phyloP scores from a whole-genome alignment of 2,113 vertebrate genomes.

The Syrrhaptes paradoxus region DNA sequence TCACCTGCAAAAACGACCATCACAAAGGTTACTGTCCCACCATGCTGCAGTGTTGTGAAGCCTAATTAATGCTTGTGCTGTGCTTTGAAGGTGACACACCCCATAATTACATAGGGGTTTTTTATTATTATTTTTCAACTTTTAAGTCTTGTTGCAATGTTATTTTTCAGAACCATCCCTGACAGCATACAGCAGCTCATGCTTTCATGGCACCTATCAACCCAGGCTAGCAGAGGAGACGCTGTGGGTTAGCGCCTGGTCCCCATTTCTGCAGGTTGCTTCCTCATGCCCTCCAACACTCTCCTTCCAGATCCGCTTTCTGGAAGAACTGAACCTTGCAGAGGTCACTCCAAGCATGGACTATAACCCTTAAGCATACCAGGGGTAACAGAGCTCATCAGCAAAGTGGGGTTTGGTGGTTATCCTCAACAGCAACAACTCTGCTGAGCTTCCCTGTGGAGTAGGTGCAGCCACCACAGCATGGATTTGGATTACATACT shows the following conservation, averaged over 20 bases:
- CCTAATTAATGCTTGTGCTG: neutral
- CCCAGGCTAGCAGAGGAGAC: neutral
- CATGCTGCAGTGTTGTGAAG: fast-evolving
- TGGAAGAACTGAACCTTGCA: neutral
- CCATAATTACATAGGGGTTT: neutral
- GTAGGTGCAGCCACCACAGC: fast-evolving
- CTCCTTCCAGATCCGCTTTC: neutral
- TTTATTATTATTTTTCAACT: neutral
- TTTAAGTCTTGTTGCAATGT: neutral
- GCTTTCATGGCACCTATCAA: neutral
- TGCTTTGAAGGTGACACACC: neutral
- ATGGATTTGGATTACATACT: fast-evolving
- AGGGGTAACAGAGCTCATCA: fast-evolving
- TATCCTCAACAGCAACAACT: fast-evolving
- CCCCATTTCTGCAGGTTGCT: neutral
- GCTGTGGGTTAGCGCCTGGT: neutral
- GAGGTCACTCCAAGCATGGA: neutral
- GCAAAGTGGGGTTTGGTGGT: neutral
- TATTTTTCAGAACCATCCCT: neutral
- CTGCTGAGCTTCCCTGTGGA: fast-evolving
- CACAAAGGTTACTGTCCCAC: neutral
- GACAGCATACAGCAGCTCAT: fast-evolving
- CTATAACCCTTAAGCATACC: fast-evolving
- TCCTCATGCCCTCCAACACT: neutral
- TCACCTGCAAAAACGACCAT: neutral